phyloP scores from a whole-genome alignment of 2,888 invertebrate genomes.

The Lathronympha strigana region DNA sequence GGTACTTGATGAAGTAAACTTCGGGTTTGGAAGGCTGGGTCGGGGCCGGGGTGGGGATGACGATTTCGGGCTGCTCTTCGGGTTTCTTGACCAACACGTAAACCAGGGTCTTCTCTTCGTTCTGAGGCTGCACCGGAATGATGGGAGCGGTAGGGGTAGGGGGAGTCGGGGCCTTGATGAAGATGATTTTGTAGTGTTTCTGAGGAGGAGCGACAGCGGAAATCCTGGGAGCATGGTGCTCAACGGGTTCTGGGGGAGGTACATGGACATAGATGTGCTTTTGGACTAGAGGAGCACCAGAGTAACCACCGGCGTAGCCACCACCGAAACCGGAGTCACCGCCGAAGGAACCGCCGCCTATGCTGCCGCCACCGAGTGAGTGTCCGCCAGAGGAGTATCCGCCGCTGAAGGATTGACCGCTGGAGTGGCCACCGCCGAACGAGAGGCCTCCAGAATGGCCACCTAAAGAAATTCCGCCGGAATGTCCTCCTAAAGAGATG shows the following conservation, averaged over 20 bases:
- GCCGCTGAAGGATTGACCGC: conserved; percentile 52
- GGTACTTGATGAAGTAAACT: conserved; percentile 95
- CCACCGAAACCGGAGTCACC: conserved; percentile 72
- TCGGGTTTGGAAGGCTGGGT: conserved; percentile 95
- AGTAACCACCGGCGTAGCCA: conserved; percentile 75
- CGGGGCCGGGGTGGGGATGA: conserved; percentile 90
- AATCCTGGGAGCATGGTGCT: conserved; percentile 87
- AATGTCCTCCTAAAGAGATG: conserved; percentile 48
- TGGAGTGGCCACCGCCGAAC: conserved; percentile 47
- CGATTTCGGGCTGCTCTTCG: conserved; percentile 92
- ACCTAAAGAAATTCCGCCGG: conserved; percentile 46
- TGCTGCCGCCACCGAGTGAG: conserved; percentile 59
- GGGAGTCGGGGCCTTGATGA: conserved; percentile 95
- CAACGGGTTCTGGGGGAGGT: conserved; percentile 94
- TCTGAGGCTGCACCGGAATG: conserved; percentile 91
- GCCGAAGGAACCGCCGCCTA: conserved; percentile 54
- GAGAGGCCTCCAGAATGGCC: conserved; percentile 49
- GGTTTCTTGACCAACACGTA: conserved; percentile 95
- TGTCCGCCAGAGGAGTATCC: conserved; percentile 49
- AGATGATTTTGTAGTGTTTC: conserved; percentile 96
- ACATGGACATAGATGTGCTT: conserved; percentile 96
- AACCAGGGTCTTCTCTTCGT: conserved; percentile 94
- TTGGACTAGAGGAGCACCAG: conserved; percentile 87
- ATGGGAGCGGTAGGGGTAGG: conserved; percentile 92
- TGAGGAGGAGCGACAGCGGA: conserved; percentile 88